Evolutionary conservation across 2,113 vertebrate species (phyloP), one percentile per base, ranked within the genome.

Genomic region (Calyptomena viridis): DNA sequence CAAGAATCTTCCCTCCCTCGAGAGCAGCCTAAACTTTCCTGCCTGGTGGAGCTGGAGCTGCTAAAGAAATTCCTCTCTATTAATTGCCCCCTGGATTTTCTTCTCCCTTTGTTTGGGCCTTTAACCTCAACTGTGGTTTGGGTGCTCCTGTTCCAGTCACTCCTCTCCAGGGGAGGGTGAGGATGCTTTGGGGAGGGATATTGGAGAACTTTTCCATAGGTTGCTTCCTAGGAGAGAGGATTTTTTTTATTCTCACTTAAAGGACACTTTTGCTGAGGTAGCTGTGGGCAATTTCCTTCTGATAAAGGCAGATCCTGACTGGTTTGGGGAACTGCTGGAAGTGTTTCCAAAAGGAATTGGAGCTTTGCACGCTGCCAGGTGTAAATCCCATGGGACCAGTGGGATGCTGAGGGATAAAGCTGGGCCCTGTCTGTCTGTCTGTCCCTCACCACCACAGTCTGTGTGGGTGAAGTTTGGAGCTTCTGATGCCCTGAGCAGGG

Each of bases 1-100:
- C 75, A 82, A 81, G 84, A 95, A 95, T 82, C 81, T 64, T 94
- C 46, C 91, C 71, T 96, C 87, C 89, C 89, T 77, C 2, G 3
- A 84, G 37, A 95, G 46, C 87, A 87, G 79, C 84, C 67, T 2
- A 60, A 94, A 79, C 66, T 93, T 87, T 73, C 40, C 37, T 89
- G 89, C 53, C 37, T 93, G 84, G 15, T 73, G 71, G 89, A 95
- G 71, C 62, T 77, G 81, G 52, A 92, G 28, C 13, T 8, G 6
- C 56, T 87, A 19, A 85, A 78, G 66, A 42, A 80, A 25, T 74
- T 74, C 39, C 24, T 91, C 28, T 39, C 52, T 60, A 1, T 73
- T 72, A 44, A 68, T 33, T 72, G 21, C 6, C 46, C 56, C 21
- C 35, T 8, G n/a, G 31, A 40, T 31, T 62, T 72, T 49, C 24